Conservation (phyloP, 2,113 vertebrate species). For the Eptesicus fuscus region DNA sequence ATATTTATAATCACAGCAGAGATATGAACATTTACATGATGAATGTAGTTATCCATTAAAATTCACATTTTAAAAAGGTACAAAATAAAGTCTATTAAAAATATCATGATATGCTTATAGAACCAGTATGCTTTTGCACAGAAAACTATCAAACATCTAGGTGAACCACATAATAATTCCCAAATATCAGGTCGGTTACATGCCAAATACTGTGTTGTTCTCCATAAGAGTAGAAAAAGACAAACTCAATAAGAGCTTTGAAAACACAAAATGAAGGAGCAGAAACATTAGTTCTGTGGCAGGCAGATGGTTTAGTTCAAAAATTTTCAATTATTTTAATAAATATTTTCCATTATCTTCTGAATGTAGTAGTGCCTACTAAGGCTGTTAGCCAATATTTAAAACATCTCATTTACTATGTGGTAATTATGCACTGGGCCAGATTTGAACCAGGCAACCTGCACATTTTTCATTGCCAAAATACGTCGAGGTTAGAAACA, state of each 20-base stretch:
- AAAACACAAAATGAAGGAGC: neutral
- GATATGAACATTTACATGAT: neutral
- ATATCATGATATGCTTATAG: neutral
- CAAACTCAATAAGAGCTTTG: neutral
- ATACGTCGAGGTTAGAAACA: conserved; percentile 40
- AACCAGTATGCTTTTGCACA: neutral
- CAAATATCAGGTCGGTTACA: neutral
- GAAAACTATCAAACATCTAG: neutral
- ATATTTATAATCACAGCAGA: neutral
- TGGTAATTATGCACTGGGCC: neutral
- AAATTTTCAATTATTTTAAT: conserved; percentile 19
- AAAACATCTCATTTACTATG: conserved; percentile 9
- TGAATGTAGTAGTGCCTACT: neutral
- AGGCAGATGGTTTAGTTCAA: conserved; percentile 31
- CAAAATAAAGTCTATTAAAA: neutral
- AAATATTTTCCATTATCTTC: conserved; percentile 29
- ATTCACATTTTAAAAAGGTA: neutral
- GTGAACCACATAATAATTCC: neutral
- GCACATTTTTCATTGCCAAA: conserved; percentile 43
- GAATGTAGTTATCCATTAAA: neutral
- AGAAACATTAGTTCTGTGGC: conserved; percentile 11
- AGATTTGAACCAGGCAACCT: conserved; percentile 35
- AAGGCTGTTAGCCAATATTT: neutral
- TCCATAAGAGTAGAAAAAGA: neutral
- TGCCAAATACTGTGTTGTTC: neutral